Evolutionary conservation across 2,888 invertebrate genomes (phyloP).

Genomic region (Trimorus sp.): DNA sequence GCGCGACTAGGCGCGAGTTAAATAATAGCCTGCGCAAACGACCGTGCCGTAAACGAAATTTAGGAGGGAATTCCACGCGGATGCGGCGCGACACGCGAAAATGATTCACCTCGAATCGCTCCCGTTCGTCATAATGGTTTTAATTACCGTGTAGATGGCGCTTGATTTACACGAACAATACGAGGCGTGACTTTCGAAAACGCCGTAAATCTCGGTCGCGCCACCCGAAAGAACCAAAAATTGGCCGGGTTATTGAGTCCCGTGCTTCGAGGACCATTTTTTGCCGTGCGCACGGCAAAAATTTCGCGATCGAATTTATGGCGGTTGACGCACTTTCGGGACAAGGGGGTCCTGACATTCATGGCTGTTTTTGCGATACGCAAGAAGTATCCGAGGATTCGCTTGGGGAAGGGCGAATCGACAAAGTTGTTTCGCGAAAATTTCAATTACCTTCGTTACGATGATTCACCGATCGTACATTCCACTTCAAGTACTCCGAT

Average conservation of each 20-base stretch:
- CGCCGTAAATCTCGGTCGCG: conserved; percentile 35
- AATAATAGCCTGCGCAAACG: conserved; percentile 68
- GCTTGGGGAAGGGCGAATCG: no score
- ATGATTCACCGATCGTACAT: no score
- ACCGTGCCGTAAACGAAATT: conserved; percentile 67
- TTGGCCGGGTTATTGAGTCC: conserved; percentile 28
- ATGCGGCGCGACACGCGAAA: conserved; percentile 59
- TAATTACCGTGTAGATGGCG: conserved; percentile 67
- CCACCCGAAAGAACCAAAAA: conserved; percentile 27
- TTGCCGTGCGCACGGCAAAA: neutral
- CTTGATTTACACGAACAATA: conserved; percentile 63
- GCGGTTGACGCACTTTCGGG: neutral
- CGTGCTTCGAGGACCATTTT: no score
- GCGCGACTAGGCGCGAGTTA: conserved; percentile 56
- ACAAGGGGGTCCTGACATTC: neutral
- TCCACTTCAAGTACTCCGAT: no score
- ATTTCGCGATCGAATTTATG: conserved; percentile 18
- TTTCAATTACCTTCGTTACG: no score
- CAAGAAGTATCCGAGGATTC: no score
- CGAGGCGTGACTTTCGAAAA: conserved; percentile 55
- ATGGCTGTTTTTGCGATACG: no score
- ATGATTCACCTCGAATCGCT: conserved; percentile 65
- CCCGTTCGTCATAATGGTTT: conserved; percentile 68
- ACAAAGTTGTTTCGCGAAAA: no score
- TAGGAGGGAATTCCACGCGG: conserved; percentile 67